Percentiles rank a stretch among this genome's conserved stretches.
Conservation (phyloP, 2,797 vertebrate genomes). For the Chaetodon trifasciatus region DNA sequence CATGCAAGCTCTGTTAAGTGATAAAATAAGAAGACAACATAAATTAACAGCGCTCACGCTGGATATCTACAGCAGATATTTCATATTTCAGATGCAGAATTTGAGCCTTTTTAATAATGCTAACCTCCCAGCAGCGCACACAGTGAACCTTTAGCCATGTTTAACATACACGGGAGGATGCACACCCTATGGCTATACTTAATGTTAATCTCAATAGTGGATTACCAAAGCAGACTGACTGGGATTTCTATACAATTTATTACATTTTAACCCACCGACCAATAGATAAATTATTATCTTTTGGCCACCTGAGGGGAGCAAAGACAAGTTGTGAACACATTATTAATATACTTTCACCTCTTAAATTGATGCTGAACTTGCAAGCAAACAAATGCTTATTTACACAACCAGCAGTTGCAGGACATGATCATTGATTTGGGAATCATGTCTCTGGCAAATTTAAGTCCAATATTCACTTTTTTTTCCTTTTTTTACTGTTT, state of each 20-base stretch:
- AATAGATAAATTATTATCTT: not conserved
- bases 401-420: not conserved
- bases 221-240: not conserved
- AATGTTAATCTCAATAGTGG: too few relatives aligned
- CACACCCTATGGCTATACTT: not conserved
- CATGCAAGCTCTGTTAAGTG: not conserved
- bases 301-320: not conserved
- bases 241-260: not conserved
- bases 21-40: not conserved
- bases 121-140: not conserved
- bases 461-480: too few relatives aligned
- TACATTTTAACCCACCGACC: not conserved
- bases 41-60: not conserved
- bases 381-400: not conserved
- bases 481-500: not conserved
- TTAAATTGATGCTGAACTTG: too few relatives aligned
- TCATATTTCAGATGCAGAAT: not conserved
- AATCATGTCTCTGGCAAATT: not conserved
- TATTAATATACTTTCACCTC: not conserved
- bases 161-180: not conserved
- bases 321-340: not conserved
- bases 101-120: not conserved
- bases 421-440: not conserved
- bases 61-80: not conserved
- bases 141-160: not conserved